Evolutionary conservation across 2,113 vertebrate genomes (phyloP).

Genomic region (Gasterosteus nipponicus): DNA sequence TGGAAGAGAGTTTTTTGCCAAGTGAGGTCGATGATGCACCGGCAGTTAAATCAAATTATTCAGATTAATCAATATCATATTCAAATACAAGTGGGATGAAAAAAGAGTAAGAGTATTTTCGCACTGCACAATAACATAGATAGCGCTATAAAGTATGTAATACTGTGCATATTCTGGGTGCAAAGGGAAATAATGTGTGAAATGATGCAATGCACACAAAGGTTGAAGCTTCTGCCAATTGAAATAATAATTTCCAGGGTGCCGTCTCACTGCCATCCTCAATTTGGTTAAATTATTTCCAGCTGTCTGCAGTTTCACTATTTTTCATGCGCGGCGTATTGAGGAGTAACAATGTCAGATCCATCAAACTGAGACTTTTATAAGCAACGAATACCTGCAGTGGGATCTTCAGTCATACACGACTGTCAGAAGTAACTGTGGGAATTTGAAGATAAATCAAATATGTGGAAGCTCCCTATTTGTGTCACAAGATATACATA

Average conservation of each 20-base stretch:
- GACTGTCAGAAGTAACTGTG: neutral
- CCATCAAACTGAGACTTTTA: conserved; percentile 4
- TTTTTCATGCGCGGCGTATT: neutral
- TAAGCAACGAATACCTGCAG: neutral
- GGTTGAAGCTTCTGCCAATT: neutral
- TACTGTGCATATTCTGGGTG: neutral
- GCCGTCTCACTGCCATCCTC: neutral
- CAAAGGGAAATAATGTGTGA: neutral
- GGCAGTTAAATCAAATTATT: neutral
- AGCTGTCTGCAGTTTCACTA: neutral
- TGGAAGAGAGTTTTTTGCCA: conserved; percentile 20
- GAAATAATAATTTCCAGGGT: neutral
- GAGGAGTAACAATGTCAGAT: neutral
- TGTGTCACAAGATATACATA: conserved; percentile 30
- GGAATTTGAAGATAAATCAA: conserved; percentile 23
- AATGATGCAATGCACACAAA: neutral
- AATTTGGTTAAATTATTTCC: neutral
- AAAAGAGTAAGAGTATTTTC: neutral
- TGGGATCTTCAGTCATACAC: neutral
- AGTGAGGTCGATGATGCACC: neutral
- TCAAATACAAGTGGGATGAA: neutral
- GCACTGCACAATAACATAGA: neutral
- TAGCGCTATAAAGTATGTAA: neutral
- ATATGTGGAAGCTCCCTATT: conserved; percentile 3
- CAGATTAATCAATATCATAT: conserved; percentile 2